A percentile compares a stretch with the other conserved stretches of the same genome.
Evolutionary conservation across 2,113 vertebrate genomes (phyloP).

Genomic region (Alces alces): DNA sequence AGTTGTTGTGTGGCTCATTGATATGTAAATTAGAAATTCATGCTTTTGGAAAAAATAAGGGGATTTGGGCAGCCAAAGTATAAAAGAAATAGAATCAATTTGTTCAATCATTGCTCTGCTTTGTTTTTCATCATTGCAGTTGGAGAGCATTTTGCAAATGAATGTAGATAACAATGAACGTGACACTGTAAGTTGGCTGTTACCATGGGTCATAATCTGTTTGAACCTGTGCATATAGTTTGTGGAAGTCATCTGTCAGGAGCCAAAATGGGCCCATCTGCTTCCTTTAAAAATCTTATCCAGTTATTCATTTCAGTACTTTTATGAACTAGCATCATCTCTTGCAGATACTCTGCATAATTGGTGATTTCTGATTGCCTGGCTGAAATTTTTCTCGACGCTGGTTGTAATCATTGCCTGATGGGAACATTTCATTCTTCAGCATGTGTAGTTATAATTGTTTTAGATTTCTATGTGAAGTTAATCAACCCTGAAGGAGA

Average conservation of each 20-base stretch:
- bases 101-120: background rate
- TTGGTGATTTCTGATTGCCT: constrained; percentile 61
- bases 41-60: background rate
- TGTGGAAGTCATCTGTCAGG: constrained; percentile 9
- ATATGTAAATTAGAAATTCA: background rate
- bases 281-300: constrained; percentile 17
- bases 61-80: background rate
- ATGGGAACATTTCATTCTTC: constrained; percentile 44
- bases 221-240: constrained; percentile 19
- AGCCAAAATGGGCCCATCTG: constrained; percentile 17
- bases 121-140: background rate
- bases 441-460: constrained; percentile 50
- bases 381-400: background rate
- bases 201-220: background rate
- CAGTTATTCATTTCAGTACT: constrained; percentile 35
- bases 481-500: constrained; percentile 60
- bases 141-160: background rate
- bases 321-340: constrained; percentile 25
- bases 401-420: constrained; percentile 52
- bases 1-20: background rate
- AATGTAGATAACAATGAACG: background rate
- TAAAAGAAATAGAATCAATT: background rate
- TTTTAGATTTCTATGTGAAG: constrained; percentile 51
- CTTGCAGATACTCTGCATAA: constrained; percentile 24
- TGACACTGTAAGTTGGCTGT: background rate